Conservation (phyloP, 2,113 vertebrate genomes). For the Menura novaehollandiae region DNA sequence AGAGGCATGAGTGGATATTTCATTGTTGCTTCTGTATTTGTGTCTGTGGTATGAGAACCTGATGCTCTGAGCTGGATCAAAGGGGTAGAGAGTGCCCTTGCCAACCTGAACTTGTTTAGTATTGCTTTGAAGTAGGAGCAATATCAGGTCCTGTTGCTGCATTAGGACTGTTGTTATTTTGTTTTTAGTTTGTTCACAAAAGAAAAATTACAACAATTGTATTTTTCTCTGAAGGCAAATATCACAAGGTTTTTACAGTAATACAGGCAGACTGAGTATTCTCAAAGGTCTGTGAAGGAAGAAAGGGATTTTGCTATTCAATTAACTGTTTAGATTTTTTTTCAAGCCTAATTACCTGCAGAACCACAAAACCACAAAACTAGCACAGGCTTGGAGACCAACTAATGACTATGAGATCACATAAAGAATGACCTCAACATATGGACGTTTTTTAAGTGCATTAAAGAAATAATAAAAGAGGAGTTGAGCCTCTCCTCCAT, state of each 20-base stretch:
- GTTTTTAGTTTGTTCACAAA: background rate
- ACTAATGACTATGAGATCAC: background rate
- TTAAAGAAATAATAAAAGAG: background rate
- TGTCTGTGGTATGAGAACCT: background rate
- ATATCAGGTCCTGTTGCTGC: background rate
- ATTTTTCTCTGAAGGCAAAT: slow-evolving; percentile 39
- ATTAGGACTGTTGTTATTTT: background rate
- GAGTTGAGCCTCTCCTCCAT: background rate
- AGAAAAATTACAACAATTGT: slow-evolving; percentile 12
- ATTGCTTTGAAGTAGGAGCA: background rate
- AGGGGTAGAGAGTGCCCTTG: background rate
- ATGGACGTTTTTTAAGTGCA: background rate
- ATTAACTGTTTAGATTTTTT: slow-evolving; percentile 19
- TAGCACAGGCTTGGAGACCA: background rate
- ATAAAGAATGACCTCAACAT: background rate
- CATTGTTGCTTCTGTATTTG: background rate
- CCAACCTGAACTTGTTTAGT: background rate
- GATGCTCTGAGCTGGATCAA: background rate
- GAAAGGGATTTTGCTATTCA: slow-evolving; percentile 9
- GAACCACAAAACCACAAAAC: background rate
- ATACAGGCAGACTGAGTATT: background rate
- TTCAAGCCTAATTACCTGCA: slow-evolving; percentile 18
- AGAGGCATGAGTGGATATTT: background rate
- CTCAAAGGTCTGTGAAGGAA: background rate
- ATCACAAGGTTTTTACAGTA: slow-evolving; percentile 9